Evolutionary conservation across 1,140 invertebrate genomes (phyloP).

Genomic region (Drosophila dunni): DNA sequence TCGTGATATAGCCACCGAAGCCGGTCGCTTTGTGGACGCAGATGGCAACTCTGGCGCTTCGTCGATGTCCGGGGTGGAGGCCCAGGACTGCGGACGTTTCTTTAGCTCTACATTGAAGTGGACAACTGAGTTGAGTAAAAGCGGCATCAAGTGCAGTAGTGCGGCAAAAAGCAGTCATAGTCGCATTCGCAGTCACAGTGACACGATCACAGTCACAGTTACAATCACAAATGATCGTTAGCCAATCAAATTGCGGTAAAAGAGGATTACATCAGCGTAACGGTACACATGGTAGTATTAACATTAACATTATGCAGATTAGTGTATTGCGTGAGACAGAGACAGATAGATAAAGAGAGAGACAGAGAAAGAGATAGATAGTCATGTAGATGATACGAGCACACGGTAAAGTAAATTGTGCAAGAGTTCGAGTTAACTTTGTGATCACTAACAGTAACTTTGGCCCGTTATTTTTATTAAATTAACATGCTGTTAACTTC

Average conservation of each 20-base stretch:
- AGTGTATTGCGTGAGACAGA: constrained; percentile 50
- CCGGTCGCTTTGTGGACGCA: constrained; percentile 25
- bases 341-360: constrained; percentile 29
- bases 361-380: constrained; percentile 37
- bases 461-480: constrained; percentile 4
- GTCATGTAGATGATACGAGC: constrained; percentile 43
- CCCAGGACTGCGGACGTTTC: constrained; percentile 87
- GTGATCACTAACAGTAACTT: constrained; percentile 39
- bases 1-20: not conserved
- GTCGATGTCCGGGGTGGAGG: constrained; percentile 90
- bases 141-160: constrained; percentile 36
- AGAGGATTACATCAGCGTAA: constrained; percentile 30
- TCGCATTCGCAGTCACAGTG: constrained; percentile 33
- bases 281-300: constrained; percentile 35
- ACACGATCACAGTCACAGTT: constrained; percentile 33
- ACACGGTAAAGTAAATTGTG: constrained; percentile 59
- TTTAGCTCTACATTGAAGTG: constrained; percentile 85
- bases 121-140: constrained; percentile 85
- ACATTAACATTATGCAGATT: constrained; percentile 55
- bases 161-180: constrained; percentile 32
- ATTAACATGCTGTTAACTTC: constrained; percentile 1
- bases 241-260: constrained; percentile 32
- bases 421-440: constrained; percentile 55
- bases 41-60: constrained; percentile 48
- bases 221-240: constrained; percentile 41